Evolutionary conservation across 2,113 vertebrate genomes (phyloP).

Genomic region (Candoia aspera): DNA sequence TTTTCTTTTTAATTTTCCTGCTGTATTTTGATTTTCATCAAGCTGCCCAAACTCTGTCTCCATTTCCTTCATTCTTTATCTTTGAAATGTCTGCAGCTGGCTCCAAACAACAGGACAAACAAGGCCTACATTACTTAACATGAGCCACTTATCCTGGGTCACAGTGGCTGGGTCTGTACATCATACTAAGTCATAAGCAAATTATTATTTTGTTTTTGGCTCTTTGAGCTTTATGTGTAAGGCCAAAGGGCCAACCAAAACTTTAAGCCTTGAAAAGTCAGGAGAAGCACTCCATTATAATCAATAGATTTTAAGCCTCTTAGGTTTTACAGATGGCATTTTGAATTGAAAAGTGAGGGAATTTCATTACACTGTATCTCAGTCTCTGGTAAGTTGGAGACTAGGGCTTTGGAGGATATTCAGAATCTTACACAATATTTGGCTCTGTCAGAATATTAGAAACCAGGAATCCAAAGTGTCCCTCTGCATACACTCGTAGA

Average conservation of each 20-base stretch:
- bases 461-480: neutral
- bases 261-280: neutral
- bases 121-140: no score
- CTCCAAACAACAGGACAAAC: no score
- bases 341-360: neutral
- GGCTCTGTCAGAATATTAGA: neutral
- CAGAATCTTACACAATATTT: neutral
- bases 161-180: no score
- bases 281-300: neutral
- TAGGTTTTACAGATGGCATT: neutral
- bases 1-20: no score
- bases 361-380: neutral
- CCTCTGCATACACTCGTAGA: neutral
- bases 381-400: neutral
- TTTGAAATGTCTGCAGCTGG: no score
- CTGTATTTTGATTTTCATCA: no score
- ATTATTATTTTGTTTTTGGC: neutral
- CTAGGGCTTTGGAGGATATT: neutral
- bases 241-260: neutral
- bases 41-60: no score
- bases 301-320: neutral
- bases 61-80: no score
- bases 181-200: no score
- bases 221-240: neutral
- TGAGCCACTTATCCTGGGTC: no score